These are phyloP conservation scores for Cochlearius cochlearius DNA, from an alignment of 2,113 vertebrate species.

Conservation along the genomic window DNA sequence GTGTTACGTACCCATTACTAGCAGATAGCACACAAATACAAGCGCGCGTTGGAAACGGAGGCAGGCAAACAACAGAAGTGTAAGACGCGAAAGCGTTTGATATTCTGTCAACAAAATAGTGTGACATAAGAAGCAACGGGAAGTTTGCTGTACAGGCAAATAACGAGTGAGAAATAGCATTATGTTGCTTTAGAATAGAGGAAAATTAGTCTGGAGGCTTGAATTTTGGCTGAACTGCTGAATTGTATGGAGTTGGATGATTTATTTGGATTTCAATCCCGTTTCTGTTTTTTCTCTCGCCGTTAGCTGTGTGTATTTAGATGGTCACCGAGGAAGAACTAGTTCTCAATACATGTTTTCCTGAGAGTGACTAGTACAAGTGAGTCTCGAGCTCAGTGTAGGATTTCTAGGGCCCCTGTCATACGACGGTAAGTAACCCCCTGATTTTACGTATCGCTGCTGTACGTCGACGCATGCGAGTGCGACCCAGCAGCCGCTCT, in stretches of 20 bases:
- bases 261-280: not conserved
- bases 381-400: not conserved
- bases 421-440: not conserved
- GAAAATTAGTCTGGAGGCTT: not conserved
- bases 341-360: not conserved
- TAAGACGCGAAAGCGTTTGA: not conserved
- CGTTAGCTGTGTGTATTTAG: accelerated
- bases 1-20: not conserved
- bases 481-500: not conserved
- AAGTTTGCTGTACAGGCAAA: not conserved
- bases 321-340: not conserved
- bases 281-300: not conserved
- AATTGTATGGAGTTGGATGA: not conserved
- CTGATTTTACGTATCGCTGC: not conserved
- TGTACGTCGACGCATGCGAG: accelerated
- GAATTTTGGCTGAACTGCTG: not conserved
- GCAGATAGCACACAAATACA: not conserved
- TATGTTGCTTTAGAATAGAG: not conserved
- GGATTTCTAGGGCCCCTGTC: not conserved
- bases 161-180: not conserved
- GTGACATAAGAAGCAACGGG: not conserved
- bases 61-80: not conserved
- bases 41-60: not conserved
- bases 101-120: not conserved
- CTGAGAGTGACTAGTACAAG: not conserved